Evolutionary conservation across 1,140 invertebrate genomes (phyloP), one percentile per base, ranked within the genome.

Genomic region (Choristoneura fumiferana): DNA sequence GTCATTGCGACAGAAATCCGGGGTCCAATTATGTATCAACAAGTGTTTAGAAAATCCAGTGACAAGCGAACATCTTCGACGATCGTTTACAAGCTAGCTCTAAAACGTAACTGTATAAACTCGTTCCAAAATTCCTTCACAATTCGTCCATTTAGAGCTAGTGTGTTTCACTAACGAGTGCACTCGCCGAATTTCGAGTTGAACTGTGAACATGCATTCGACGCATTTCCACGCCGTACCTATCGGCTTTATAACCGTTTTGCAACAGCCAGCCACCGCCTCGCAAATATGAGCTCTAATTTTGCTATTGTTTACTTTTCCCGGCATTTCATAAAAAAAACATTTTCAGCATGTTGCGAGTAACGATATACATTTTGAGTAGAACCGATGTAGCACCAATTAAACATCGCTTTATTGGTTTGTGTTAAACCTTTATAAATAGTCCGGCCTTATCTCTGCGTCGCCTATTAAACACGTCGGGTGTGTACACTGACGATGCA

Each of bases 361-460:
- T n/a, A 49, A 49, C 43, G 4, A 49, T 22, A 49, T 49, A 29
- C 43, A 49, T 33, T 33, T n/a, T 17, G 17, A 49, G 18, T 17
- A 49, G 17, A 49, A 49, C 43, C 43, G 18, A 49, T 49, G 43
- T 49, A 49, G 43, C 43, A 49, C 43, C 43, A 49, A 49, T 49
- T 49, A 49, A 49, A 49, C 22, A 49, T 49, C 17, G 43, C 43
- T 49, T 49, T 49, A 49, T 49, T 49, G 43, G 43, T 49, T n/a
- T 49, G 18, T 49, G 43, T 49, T 49, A 49, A 49, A 49, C 43
- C 22, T 49, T 49, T 33, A 29, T 29, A 29, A 49, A 49, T 45
- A 45, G 43, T 29, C 15, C 14, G n/a, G 10, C 22, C 43, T 49
- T 49, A 49, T 49, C 43, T 45, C 17, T 12, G 10, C 22, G 22